Evolutionary conservation across 1,140 invertebrate genomes (phyloP).

Genomic region (Cheumatopsyche charites): DNA sequence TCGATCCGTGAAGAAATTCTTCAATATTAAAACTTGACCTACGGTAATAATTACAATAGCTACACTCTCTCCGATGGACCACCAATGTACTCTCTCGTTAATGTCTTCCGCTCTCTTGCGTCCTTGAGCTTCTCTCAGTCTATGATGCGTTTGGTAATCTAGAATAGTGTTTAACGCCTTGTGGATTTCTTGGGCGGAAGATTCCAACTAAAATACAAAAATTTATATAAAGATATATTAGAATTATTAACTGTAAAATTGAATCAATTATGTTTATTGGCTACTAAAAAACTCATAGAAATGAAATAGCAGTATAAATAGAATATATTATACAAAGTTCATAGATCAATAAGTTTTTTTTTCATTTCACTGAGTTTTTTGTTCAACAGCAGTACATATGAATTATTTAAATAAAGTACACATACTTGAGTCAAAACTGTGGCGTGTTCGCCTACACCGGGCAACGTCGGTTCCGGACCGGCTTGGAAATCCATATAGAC

Average conservation of each 20-base stretch:
- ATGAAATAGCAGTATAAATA: too few species aligned
- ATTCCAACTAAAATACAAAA: conserved; percentile 79
- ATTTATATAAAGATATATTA: not conserved
- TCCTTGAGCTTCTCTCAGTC: conserved; percentile 90
- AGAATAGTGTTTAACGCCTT: conserved; percentile 84
- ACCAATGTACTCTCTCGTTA: conserved; percentile 90
- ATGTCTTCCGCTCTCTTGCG: conserved; percentile 94
- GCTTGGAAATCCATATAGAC: conserved; percentile 99
- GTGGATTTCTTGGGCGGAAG: conserved; percentile 87
- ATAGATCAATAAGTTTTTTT: too few species aligned
- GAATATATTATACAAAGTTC: too few species aligned
- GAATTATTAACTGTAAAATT: too few species aligned
- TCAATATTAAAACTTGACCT: conserved; percentile 89
- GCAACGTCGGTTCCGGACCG: conserved; percentile 86
- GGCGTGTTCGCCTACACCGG: conserved; percentile 85
- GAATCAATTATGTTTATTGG: too few species aligned
- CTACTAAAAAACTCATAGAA: too few species aligned
- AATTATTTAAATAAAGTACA: too few species aligned
- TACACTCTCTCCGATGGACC: conserved; percentile 89
- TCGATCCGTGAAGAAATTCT: conserved; percentile 94
- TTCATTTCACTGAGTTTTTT: too few species aligned
- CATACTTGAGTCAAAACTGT: conserved; percentile 94
- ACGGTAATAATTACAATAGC: conserved; percentile 85
- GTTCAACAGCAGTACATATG: too few species aligned
- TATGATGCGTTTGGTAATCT: conserved; percentile 96